These are phyloP conservation scores for Diadema setosum DNA, from an alignment of 35 echinoderm and acorn worm species.

Conservation along the genomic window DNA sequence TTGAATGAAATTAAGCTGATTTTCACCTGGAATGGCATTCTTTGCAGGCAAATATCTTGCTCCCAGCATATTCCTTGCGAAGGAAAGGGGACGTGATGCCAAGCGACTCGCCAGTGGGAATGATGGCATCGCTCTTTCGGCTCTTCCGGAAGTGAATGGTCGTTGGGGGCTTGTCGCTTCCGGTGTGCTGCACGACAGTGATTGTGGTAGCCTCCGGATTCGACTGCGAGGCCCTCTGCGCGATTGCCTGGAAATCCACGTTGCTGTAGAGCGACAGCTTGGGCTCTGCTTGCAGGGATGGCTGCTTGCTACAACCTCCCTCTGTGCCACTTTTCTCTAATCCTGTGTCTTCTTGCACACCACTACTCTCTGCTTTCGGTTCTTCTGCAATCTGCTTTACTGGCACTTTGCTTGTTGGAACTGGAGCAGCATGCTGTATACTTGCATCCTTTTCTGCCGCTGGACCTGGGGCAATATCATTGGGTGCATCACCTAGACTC, in stretches of 20 bases:
- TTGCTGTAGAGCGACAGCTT: not conserved
- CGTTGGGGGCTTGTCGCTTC: conserved; percentile 36
- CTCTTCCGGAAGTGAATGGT: conserved; percentile 91
- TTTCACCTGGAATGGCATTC: conserved; percentile 59
- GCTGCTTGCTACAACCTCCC: not conserved
- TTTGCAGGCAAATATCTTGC: conserved; percentile 57
- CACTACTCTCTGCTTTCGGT: not conserved
- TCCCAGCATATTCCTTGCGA: conserved; percentile 29
- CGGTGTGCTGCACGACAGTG: conserved; percentile 72
- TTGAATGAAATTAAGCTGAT: no score
- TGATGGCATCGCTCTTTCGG: conserved; percentile 85
- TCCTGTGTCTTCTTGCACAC: not conserved
- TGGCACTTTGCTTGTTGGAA: not conserved
- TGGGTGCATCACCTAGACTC: not conserved
- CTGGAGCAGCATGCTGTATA: not conserved
- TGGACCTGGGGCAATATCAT: not conserved
- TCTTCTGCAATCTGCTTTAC: not conserved
- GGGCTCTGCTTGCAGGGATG: not conserved
- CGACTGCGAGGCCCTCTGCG: conserved; percentile 55
- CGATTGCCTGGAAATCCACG: conserved; percentile 70
- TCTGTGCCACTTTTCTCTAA: not conserved
- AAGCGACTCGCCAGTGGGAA: conserved; percentile 83
- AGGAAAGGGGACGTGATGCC: conserved; percentile 86
- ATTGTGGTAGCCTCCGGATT: conserved; percentile 83
- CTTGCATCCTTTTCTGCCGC: not conserved